Conservation (phyloP, 1,140 invertebrate genomes). For the Nephila pilipes region DNA sequence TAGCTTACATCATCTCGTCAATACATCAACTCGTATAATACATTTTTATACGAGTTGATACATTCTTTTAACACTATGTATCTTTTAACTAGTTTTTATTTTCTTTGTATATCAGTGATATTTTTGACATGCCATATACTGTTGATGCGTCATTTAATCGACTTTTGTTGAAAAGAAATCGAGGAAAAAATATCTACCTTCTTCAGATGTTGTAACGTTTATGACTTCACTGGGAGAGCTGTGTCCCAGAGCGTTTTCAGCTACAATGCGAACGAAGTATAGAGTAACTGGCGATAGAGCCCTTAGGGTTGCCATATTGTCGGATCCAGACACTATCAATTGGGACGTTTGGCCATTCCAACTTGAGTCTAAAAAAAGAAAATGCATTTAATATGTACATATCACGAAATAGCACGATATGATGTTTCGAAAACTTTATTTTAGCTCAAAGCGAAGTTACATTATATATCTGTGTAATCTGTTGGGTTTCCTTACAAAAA, state of each 20-base stretch:
- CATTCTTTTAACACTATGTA: too few relatives aligned
- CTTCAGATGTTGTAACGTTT: constrained; percentile 96
- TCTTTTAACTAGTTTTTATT: too few relatives aligned
- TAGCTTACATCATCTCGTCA: too few relatives aligned
- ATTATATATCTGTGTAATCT: too few relatives aligned
- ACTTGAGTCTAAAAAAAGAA: constrained; percentile 48
- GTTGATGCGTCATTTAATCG: too few relatives aligned
- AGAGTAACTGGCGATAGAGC: constrained; percentile 91
- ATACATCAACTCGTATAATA: too few relatives aligned
- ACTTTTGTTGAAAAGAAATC: too few relatives aligned
- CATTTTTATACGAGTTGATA: too few relatives aligned
- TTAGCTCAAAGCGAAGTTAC: too few relatives aligned
- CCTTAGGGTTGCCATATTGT: constrained; percentile 76
- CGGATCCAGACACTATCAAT: constrained; percentile 67
- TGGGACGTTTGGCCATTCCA: constrained; percentile 75
- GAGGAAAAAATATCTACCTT: constrained; percentile 83
- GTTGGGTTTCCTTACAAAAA: too few relatives aligned
- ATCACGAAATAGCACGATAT: not conserved
- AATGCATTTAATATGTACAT: not conserved
- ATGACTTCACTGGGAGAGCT: constrained; percentile 95
- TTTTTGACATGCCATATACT: too few relatives aligned
- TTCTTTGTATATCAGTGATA: too few relatives aligned
- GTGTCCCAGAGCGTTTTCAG: constrained; percentile 95
- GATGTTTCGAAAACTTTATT: not conserved
- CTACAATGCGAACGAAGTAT: constrained; percentile 95